Percentiles rank a stretch among this genome's conserved stretches.
These are phyloP conservation scores for Pseudomyrmex sp. DNA, from an alignment of 1,140 invertebrate genomes.

Conservation along the genomic window DNA sequence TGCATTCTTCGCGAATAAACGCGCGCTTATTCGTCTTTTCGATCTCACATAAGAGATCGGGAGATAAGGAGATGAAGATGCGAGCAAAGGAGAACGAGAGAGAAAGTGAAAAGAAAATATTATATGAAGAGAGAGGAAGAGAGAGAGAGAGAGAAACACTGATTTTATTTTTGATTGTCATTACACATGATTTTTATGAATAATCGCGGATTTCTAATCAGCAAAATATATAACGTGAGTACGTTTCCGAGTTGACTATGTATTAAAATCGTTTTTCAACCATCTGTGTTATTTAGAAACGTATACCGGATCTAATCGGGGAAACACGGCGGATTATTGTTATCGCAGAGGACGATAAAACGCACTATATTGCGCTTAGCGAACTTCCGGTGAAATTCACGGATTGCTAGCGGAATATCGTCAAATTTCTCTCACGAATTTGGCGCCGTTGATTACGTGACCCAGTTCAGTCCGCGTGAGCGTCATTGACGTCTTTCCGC, in stretches of 20 bases:
- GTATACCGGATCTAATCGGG: constrained; percentile 4
- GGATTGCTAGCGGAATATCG: neutral
- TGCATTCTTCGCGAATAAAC: constrained; percentile 38
- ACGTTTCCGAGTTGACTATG: neutral
- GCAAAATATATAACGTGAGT: neutral
- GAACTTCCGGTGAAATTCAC: constrained; percentile 4
- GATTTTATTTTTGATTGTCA: too few species aligned
- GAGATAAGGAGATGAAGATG: too few species aligned
- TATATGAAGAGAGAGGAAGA: too few species aligned
- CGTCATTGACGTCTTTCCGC: constrained; percentile 10
- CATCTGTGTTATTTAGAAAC: neutral
- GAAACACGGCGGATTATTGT: constrained; percentile 9
- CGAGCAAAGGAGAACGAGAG: too few species aligned
- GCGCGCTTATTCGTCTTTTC: constrained; percentile 13
- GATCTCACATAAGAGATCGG: neutral
- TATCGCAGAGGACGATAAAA: constrained; percentile 2
- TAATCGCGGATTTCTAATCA: too few species aligned
- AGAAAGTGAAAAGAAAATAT: too few species aligned
- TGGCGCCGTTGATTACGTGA: constrained; percentile 21
- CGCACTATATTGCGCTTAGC: neutral
- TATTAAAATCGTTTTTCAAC: constrained; percentile 1
- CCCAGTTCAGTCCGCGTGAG: constrained; percentile 36
- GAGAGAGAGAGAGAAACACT: too few species aligned
- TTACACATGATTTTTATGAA: too few species aligned
- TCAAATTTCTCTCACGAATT: constrained; percentile 59